A percentile compares a stretch with the other conserved stretches of the same genome.
These are phyloP conservation scores for Platyrinchus mystaceus DNA, from an alignment of 2,797 vertebrate species.

Conservation along the genomic window DNA sequence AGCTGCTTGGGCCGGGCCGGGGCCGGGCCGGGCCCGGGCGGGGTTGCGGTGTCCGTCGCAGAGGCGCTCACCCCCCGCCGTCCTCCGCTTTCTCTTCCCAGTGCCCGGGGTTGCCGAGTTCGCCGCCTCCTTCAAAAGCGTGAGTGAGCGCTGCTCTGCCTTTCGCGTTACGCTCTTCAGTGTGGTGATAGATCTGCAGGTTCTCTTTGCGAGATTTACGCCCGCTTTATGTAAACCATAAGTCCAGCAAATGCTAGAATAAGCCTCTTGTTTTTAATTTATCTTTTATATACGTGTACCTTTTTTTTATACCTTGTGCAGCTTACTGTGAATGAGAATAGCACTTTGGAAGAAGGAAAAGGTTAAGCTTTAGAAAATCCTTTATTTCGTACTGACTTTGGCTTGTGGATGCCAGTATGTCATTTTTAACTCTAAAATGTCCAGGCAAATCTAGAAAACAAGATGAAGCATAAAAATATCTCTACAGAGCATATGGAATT, in stretches of 20 bases:
- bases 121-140: conserved; percentile 97
- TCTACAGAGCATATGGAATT: accelerated
- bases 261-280: accelerated
- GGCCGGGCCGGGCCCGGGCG: not conserved
- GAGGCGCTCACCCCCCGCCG: not conserved
- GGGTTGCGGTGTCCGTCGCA: not conserved
- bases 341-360: not conserved
- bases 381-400: accelerated
- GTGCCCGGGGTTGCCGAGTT: conserved; percentile 98
- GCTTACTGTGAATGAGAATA: not conserved
- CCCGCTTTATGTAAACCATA: accelerated
- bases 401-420: not conserved
- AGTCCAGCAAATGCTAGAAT: accelerated
- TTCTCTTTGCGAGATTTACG: accelerated
- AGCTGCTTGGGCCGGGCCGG: not conserved
- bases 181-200: accelerated
- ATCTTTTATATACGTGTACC: accelerated
- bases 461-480: not conserved
- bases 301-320: not conserved
- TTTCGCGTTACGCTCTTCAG: not conserved
- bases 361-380: not conserved
- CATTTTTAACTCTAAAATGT: not conserved
- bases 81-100: conserved; percentile 52
- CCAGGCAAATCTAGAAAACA: not conserved
- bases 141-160: conserved; percentile 74